Percentiles rank a stretch among this genome's conserved stretches.
These are phyloP conservation scores for Linnaemya vulpina DNA, from an alignment of 2,888 invertebrate species.

Conservation along the genomic window DNA sequence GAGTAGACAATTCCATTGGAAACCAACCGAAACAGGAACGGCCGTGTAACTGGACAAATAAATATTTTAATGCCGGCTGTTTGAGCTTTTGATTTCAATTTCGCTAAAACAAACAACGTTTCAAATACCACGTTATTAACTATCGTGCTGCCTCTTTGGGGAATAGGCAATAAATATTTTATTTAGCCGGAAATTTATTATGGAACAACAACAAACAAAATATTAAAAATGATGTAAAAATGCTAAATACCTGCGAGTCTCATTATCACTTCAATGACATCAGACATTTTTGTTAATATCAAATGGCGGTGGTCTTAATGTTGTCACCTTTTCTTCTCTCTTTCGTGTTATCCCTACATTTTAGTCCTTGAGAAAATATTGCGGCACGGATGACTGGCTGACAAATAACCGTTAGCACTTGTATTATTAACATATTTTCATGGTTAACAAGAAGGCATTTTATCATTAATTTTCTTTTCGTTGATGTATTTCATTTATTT, in stretches of 20 bases:
- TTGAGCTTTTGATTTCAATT: not conserved
- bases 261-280: conserved; percentile 29
- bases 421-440: conserved; percentile 57
- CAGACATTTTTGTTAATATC: not conserved
- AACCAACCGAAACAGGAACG: not conserved
- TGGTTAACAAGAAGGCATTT: conserved; percentile 47
- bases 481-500: conserved; percentile 20
- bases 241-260: conserved; percentile 35
- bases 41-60: not conserved
- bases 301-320: not conserved
- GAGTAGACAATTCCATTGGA: not conserved
- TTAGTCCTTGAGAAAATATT: conserved; percentile 39
- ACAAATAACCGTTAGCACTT: conserved; percentile 65
- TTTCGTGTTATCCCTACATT: not conserved
- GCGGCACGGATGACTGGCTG: conserved; percentile 35
- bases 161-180: not conserved
- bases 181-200: not conserved
- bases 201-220: not conserved
- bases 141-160: too few species aligned
- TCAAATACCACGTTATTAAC: not conserved
- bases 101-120: not conserved
- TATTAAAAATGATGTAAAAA: conserved; percentile 23
- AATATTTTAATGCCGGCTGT: not conserved
- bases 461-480: conserved; percentile 46
- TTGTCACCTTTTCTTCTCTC: not conserved